Evolutionary conservation across 2,888 invertebrate genomes (phyloP), one percentile per base, ranked within the genome.

Genomic region (Lasioglossum morio): DNA sequence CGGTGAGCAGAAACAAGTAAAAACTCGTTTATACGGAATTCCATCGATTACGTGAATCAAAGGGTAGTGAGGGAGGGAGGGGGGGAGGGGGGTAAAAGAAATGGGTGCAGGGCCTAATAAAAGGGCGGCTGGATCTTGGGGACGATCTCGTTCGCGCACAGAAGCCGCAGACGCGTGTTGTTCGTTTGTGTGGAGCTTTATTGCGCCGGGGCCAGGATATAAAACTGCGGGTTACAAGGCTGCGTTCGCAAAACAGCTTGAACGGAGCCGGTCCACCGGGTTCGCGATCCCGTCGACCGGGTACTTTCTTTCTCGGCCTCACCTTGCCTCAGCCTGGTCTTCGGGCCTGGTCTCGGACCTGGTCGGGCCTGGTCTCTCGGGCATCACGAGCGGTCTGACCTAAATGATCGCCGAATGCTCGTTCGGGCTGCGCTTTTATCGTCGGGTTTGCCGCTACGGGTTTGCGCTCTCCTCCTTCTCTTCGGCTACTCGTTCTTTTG

Each of bases 221-320:
- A 92, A 92, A 92, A 92, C 89, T 91, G 87, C 88, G 83, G 78
- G 84, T 84, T 87, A 89, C 88, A 88, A 86, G 88, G 78, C 79
- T 83, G 79, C 81, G 82, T 75, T 89, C 87, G 88, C 91, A 84
- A 92, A 90, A 90, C 87, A 87, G 85, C 84, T 85, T 85, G 87
- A 76, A 84, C 88, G 88, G 79, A 88, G 85, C 87, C 78, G 88
- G 88, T 91, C 87, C 89, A 85, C 73, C 90, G 88, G 82, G 83
- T 80, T 87, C 87, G 87, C 88, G 83, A 88, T 84, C 79, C 79
- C 81, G 87, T 74, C 80, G 75, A 70, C 53, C 75, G 81, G 79
- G 46, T 82, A 85, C 87, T 88, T 85, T 80, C 85, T 82, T 88
- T 87, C 88, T 85, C 80, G 82, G 82, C 83, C 85, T 83, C 82